Evolutionary conservation across 2,888 invertebrate species (phyloP), one percentile per base, ranked within the genome.

Genomic region (Monochamus alternatus): DNA sequence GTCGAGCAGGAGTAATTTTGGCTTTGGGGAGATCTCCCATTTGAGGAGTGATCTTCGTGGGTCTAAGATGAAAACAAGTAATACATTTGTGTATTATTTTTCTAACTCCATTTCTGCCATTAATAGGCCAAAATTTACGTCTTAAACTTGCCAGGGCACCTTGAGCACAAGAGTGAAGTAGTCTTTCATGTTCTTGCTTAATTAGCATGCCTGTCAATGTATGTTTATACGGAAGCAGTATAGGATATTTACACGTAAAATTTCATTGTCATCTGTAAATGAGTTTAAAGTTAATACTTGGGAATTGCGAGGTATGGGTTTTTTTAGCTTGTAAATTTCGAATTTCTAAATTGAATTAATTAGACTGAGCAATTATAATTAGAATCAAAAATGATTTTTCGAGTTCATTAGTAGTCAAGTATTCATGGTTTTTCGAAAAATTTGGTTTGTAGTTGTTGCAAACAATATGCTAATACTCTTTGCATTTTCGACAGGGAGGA

Each of bases 1-100:
- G 73, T 12, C 22, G 38, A 8, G 72, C 32, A 10, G 59, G 52
- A 4, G 22, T 65, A 7, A 79, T 47, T 64, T 80, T 67, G 5
- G 4, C 3, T 9, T 43, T 47, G 9, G 80, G 78, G 22, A 80
- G 31, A 64, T 78, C 59, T n/a, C 79, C 80, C 82, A 81, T 81
- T 8, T 78, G 12, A 22, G 43, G 71, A 5, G 38, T n/a, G 3
- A 31, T 0, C 7, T 12, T 47, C 1, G 30, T 67, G 2, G 78
- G 77, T 22, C 77, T 74, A 12, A 47, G 51, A 14, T 73, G 32
- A 69, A 73, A 75, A 69, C 75, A 73, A n/a, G n/a, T 66, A 14
- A 73, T 8, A 62, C 59, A 69, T 52, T 30, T 58, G n/a, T 66
- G 58, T 22, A 70, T 32, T 43, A 75, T 62, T 12, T 38, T 59